Percentiles rank a stretch among this genome's conserved stretches.
Conservation (phyloP, 2,797 vertebrate species). For the Mormyrops boulengeri region DNA sequence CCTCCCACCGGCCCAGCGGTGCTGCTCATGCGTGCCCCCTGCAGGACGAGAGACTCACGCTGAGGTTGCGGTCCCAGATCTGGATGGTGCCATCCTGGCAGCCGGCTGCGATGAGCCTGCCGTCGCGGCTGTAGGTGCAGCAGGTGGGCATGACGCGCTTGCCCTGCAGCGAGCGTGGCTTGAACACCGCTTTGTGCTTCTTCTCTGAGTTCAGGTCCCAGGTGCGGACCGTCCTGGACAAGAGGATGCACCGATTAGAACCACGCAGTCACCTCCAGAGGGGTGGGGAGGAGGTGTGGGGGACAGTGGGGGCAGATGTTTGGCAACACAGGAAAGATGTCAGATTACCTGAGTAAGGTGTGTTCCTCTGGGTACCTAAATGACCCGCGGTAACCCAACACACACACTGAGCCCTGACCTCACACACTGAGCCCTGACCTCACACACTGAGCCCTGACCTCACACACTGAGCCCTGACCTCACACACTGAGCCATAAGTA, state of each 20-base stretch:
- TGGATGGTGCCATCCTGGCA: constrained; percentile 95
- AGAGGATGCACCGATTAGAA: background rate
- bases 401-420: too few species aligned
- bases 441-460: too few species aligned
- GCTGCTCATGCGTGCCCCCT: background rate
- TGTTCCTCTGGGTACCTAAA: background rate
- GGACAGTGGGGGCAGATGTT: background rate
- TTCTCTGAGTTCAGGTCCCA: constrained; percentile 90
- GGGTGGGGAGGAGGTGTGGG: background rate
- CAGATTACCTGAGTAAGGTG: background rate
- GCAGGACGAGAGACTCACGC: constrained; percentile 64
- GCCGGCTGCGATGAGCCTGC: constrained; percentile 85
- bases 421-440: too few species aligned
- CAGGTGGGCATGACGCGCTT: constrained; percentile 87
- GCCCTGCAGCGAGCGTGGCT: constrained; percentile 83
- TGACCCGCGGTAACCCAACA: too few species aligned
- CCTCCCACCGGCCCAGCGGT: background rate
- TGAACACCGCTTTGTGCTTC: constrained; percentile 87
- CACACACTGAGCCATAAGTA: background rate
- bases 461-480: too few species aligned
- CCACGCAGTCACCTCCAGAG: background rate
- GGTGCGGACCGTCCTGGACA: constrained; percentile 80
- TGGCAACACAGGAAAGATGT: background rate
- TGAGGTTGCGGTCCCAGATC: constrained; percentile 94
- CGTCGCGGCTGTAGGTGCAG: constrained; percentile 87